phyloP scores from a whole-genome alignment of 2,888 invertebrate genomes.

The Lasioglossum calceatum region DNA sequence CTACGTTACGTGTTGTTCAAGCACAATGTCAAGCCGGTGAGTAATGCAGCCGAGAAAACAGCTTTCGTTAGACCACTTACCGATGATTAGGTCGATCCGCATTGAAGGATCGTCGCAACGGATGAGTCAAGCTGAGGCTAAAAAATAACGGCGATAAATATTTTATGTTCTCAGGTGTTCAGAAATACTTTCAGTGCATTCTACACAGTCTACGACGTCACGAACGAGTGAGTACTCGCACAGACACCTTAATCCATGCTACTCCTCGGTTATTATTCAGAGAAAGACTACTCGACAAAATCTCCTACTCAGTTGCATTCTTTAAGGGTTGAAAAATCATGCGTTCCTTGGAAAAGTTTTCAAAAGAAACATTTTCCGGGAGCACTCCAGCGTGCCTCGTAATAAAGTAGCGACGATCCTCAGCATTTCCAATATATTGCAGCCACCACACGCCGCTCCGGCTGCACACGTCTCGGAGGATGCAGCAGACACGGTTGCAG shows the following conservation, averaged over 20 bases:
- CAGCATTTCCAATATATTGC: slow-evolving; percentile 47
- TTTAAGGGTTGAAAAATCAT: background rate
- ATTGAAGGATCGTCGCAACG: background rate
- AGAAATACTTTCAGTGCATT: slow-evolving; percentile 94
- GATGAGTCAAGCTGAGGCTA: background rate
- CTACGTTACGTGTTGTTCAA: slow-evolving; percentile 94
- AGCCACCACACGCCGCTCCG: slow-evolving; percentile 94
- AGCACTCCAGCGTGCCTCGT: background rate
- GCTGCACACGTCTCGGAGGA: slow-evolving; percentile 90
- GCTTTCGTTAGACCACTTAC: background rate
- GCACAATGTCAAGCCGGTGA: slow-evolving; percentile 95
- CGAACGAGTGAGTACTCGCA: slow-evolving; percentile 91
- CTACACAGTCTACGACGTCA: slow-evolving; percentile 96
- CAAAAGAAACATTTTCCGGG: background rate
- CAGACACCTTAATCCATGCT: background rate
- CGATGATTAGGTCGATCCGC: background rate
- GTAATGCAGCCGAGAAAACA: slow-evolving; percentile 73
- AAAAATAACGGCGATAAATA: background rate
- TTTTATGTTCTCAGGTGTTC: slow-evolving; percentile 89
- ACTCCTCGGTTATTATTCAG: background rate
- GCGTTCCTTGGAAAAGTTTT: too few relatives aligned
- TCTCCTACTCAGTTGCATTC: background rate
- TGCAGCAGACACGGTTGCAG: slow-evolving; percentile 91
- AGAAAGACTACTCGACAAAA: background rate
- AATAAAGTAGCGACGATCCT: background rate